A percentile compares a stretch with the other conserved stretches of the same genome.
These are phyloP conservation scores for Gyps fulvus DNA, from an alignment of 2,113 vertebrate genomes.

Conservation along the genomic window DNA sequence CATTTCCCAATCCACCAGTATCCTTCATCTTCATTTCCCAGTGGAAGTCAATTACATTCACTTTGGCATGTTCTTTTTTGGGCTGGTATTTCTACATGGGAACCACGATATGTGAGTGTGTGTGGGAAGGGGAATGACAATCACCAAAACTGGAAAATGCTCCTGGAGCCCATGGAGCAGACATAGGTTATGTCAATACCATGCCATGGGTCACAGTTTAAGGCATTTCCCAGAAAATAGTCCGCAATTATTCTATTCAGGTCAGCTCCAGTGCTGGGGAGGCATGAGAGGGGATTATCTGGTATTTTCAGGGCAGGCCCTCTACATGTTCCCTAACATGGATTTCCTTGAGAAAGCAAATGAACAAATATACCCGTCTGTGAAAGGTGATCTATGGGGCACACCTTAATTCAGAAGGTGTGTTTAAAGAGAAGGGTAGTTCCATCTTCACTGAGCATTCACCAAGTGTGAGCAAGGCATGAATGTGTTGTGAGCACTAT, in stretches of 20 bases:
- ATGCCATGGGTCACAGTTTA: not conserved
- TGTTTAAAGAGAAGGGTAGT: not conserved
- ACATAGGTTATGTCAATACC: conserved; percentile 51
- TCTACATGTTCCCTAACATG: not conserved
- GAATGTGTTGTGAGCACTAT: not conserved
- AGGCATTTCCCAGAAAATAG: conserved; percentile 47
- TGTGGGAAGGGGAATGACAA: not conserved
- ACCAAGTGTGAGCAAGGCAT: not conserved
- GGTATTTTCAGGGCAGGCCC: conserved; percentile 3
- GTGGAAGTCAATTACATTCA: not conserved
- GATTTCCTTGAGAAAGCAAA: not conserved
- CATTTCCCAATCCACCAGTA: not conserved
- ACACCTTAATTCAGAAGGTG: not conserved
- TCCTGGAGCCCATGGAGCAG: not conserved
- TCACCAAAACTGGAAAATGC: not conserved
- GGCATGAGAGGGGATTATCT: not conserved
- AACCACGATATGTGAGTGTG: not conserved
- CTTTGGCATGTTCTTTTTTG: not conserved
- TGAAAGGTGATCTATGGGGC: not conserved
- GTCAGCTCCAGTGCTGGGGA: not conserved
- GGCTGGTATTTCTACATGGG: conserved; percentile 13
- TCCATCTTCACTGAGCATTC: not conserved
- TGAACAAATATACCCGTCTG: not conserved
- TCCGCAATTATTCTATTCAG: not conserved
- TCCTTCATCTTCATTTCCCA: conserved; percentile 6